phyloP scores from a whole-genome alignment of 2,888 invertebrate genomes.

The Drosophila affinis region DNA sequence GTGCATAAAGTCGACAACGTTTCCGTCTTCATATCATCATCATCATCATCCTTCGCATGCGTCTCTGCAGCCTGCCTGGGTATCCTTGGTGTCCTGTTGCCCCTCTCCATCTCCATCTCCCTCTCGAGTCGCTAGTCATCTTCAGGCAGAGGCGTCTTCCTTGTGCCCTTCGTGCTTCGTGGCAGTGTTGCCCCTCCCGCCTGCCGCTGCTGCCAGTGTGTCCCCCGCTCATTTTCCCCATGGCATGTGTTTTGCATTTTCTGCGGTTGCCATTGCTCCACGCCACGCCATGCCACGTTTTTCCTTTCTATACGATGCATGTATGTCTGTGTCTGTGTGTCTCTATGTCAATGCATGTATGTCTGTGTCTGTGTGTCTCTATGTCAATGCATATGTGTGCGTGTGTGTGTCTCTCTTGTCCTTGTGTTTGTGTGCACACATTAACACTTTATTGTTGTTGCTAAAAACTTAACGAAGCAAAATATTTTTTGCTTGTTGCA shows the following conservation, averaged over 20 bases:
- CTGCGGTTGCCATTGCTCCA: slow-evolving; percentile 35
- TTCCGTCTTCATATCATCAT: slow-evolving; percentile 8
- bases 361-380: neutral
- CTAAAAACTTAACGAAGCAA: slow-evolving; percentile 78
- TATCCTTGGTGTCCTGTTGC: neutral
- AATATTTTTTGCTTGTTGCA: slow-evolving; percentile 66
- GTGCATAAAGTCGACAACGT: slow-evolving; percentile 17
- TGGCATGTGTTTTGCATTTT: slow-evolving; percentile 73
- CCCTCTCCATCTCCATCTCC: too few species aligned
- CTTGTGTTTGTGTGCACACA: slow-evolving; percentile 50
- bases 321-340: slow-evolving; percentile 9
- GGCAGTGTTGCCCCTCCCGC: too few species aligned
- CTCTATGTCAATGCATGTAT: neutral
- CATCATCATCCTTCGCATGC: neutral
- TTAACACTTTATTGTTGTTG: slow-evolving; percentile 72
- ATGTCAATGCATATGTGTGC: slow-evolving; percentile 9
- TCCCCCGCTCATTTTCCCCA: slow-evolving; percentile 19
- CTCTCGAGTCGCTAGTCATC: too few species aligned
- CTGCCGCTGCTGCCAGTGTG: neutral
- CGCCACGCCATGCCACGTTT: neutral
- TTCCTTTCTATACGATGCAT: slow-evolving; percentile 1
- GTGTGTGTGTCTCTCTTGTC: slow-evolving; percentile 4
- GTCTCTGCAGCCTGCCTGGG: slow-evolving; percentile 8
- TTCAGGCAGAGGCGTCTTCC: slow-evolving; percentile 13
- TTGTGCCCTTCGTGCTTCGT: slow-evolving; percentile 6